Percentiles rank a stretch among this genome's conserved stretches.
These are phyloP conservation scores for Eledona agricola DNA, from an alignment of 2,888 invertebrate species.

Conservation along the genomic window DNA sequence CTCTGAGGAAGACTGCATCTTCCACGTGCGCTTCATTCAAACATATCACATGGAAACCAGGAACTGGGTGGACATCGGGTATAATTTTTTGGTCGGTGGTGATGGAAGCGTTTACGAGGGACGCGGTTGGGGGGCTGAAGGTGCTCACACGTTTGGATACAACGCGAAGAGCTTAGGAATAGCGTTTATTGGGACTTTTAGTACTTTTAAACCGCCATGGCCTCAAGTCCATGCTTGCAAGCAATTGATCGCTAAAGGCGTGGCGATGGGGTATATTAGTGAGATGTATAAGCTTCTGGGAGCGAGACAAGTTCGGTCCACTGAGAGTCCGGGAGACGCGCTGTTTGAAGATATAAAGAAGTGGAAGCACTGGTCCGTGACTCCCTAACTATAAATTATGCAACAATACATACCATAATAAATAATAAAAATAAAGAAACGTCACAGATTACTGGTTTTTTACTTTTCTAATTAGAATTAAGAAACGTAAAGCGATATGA, in stretches of 20 bases:
- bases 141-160: constrained; percentile 67
- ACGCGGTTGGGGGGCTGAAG: constrained; percentile 67
- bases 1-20: not conserved
- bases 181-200: constrained; percentile 67
- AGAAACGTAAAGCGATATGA: no score
- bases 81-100: constrained; percentile 68
- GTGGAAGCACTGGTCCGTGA: constrained; percentile 70
- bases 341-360: constrained; percentile 71
- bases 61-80: constrained; percentile 3
- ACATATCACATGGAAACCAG: not conserved
- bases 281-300: not conserved
- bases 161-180: constrained; percentile 66
- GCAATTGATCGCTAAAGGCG: not conserved
- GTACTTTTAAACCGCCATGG: not conserved
- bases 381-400: no score
- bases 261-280: not conserved
- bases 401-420: no score
- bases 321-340: constrained; percentile 74
- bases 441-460: no score
- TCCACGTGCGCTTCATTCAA: not conserved
- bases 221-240: not conserved
- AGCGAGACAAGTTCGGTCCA: constrained; percentile 73
- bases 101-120: constrained; percentile 71
- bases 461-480: no score
- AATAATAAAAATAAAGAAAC: no score